Percentiles rank a stretch among this genome's conserved stretches.
phyloP scores from a whole-genome alignment of 2,113 vertebrate genomes.

The Barnardius zonarius region DNA sequence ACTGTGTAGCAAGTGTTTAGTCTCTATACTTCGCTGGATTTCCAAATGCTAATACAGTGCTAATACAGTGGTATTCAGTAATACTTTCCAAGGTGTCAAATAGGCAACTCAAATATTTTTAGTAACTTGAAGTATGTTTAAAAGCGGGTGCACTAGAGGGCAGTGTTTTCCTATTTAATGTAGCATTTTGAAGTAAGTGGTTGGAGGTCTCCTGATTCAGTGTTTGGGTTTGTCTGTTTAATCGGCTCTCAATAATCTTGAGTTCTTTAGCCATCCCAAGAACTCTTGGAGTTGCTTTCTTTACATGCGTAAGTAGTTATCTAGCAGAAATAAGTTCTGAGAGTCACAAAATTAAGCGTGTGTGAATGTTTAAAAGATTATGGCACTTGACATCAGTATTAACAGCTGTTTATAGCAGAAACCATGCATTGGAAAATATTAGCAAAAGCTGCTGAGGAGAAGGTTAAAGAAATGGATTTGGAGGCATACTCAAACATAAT shows the following conservation, averaged over 20 bases:
- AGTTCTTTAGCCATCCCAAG: not conserved
- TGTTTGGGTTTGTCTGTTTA: not conserved
- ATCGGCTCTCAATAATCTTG: fast-evolving
- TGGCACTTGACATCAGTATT: not conserved
- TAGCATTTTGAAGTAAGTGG: fast-evolving
- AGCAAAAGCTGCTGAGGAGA: not conserved
- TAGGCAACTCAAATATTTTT: not conserved
- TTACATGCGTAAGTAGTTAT: not conserved
- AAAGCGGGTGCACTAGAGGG: constrained; percentile 15
- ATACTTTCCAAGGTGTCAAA: fast-evolving
- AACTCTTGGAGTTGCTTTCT: not conserved
- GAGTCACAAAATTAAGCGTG: not conserved
- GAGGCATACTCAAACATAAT: not conserved
- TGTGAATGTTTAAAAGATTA: not conserved
- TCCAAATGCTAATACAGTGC: not conserved
- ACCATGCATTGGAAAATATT: not conserved
- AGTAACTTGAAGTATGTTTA: not conserved
- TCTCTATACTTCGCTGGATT: not conserved
- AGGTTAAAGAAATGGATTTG: not conserved
- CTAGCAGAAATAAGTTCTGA: not conserved
- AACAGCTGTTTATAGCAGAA: not conserved
- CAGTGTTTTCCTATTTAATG: not conserved
- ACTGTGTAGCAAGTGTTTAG: not conserved
- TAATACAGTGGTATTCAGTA: not conserved
- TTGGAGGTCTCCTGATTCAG: not conserved